Conservation (phyloP, 2,797 vertebrate species). For the Typhlichthys subterraneus region DNA sequence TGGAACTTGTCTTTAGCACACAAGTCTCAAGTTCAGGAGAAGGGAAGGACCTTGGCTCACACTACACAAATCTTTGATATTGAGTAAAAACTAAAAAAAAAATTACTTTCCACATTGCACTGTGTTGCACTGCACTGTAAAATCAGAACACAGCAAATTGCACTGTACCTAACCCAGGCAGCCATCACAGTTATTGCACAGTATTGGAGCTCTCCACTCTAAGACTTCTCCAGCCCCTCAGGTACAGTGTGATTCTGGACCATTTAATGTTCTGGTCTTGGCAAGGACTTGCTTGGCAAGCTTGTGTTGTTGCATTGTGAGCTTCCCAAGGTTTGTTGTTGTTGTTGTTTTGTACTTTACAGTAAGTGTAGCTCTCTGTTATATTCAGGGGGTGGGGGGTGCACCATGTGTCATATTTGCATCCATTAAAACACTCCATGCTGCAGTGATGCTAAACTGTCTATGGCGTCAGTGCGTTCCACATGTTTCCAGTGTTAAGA, state of each 20-base stretch:
- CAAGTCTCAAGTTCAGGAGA: conserved; percentile 36
- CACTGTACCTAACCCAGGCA: conserved; percentile 43
- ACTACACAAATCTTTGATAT: conserved; percentile 33
- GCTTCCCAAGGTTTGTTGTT: too few relatives aligned
- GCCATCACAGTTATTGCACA: conserved; percentile 30
- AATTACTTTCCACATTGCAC: conserved; percentile 44
- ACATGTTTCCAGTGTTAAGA: conserved; percentile 40
- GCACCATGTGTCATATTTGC: conserved; percentile 32
- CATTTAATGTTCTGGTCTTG: conserved; percentile 43
- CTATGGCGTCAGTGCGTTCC: conserved; percentile 36
- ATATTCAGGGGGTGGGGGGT: too few relatives aligned
- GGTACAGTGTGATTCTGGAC: conserved; percentile 37
- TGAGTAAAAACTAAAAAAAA: conserved; percentile 21
- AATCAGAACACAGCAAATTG: conserved; percentile 22
- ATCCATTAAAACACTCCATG: conserved; percentile 29
- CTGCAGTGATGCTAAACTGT: conserved; percentile 34
- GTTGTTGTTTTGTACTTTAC: conserved; percentile 19
- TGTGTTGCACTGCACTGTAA: conserved; percentile 64
- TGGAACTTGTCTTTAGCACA: conserved; percentile 41
- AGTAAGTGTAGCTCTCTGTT: conserved; percentile 35
- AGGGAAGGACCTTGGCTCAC: conserved; percentile 26
- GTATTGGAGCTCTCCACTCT: conserved; percentile 4
- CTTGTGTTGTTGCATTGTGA: conserved; percentile 61
- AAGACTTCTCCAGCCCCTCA: not conserved
- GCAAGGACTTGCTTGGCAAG: conserved; percentile 49